These are phyloP conservation scores for Poecilus cupreus DNA, from an alignment of 2,888 invertebrate species.

Conservation along the genomic window DNA sequence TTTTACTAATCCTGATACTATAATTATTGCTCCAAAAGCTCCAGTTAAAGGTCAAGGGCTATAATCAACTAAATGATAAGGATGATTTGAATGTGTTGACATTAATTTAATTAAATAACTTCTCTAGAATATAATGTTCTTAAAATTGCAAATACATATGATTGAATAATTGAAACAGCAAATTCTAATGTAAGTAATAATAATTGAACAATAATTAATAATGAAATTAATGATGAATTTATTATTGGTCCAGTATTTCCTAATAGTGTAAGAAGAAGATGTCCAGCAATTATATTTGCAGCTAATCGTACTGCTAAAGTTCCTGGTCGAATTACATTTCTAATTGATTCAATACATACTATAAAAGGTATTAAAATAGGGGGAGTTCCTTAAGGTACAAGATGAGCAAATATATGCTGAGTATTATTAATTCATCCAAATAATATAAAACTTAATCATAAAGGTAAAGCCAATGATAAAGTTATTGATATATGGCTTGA, in stretches of 20 bases:
- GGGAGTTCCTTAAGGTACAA: conserved; percentile 82
- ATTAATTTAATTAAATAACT: conserved; percentile 78
- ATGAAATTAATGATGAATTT: conserved; percentile 64
- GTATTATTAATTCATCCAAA: conserved; percentile 79
- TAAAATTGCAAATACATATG: conserved; percentile 80
- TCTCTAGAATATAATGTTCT: conserved; percentile 81
- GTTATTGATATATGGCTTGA: conserved; percentile 80
- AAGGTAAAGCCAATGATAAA: conserved; percentile 76
- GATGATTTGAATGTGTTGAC: conserved; percentile 77
- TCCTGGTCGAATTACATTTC: conserved; percentile 82
- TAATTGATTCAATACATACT: conserved; percentile 84
- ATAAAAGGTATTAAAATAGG: conserved; percentile 81
- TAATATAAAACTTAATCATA: conserved; percentile 81
- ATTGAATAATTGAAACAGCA: conserved; percentile 80
- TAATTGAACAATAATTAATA: conserved; percentile 73
- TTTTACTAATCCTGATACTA: conserved; percentile 77
- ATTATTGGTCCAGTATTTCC: conserved; percentile 71
- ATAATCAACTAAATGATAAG: conserved; percentile 79
- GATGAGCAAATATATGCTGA: conserved; percentile 79
- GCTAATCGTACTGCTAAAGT: conserved; percentile 82
- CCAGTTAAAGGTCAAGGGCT: conserved; percentile 80
- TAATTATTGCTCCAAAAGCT: conserved; percentile 76
- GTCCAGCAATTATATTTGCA: conserved; percentile 87
- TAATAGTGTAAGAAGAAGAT: conserved; percentile 79
- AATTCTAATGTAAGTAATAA: conserved; percentile 76